Percentiles rank a stretch among this genome's conserved stretches.
These are phyloP conservation scores for Drosophila cracens DNA, from an alignment of 2,888 invertebrate species.

Conservation along the genomic window DNA sequence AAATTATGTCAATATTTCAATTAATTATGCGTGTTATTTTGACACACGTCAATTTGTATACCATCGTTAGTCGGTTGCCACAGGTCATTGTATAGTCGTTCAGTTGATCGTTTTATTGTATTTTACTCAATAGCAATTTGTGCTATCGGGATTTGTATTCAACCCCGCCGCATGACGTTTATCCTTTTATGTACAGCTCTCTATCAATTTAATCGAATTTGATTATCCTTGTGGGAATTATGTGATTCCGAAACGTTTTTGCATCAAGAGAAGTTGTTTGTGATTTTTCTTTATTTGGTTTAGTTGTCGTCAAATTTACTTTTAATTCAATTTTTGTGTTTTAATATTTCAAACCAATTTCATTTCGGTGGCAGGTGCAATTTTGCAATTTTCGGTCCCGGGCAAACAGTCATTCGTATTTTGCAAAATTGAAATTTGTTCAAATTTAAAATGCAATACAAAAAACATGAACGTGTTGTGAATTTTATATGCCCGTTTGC, in stretches of 20 bases:
- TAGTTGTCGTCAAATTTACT: slow-evolving; percentile 29
- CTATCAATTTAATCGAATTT: slow-evolving; percentile 70
- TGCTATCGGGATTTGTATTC: slow-evolving; percentile 33
- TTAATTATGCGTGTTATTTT: neutral
- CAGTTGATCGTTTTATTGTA: neutral
- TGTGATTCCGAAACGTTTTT: slow-evolving; percentile 32
- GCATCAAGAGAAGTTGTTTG: slow-evolving; percentile 3
- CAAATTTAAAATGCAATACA: slow-evolving; percentile 53
- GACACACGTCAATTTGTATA: neutral
- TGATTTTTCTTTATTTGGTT: neutral
- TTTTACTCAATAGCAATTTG: slow-evolving; percentile 19
- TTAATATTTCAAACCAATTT: slow-evolving; percentile 43
- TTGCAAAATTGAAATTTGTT: slow-evolving; percentile 69
- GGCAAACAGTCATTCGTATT: slow-evolving; percentile 26
- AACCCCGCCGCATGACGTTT: slow-evolving; percentile 25
- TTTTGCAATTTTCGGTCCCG: slow-evolving; percentile 26
- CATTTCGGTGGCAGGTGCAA: slow-evolving; percentile 35
- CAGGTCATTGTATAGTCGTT: slow-evolving; percentile 16
- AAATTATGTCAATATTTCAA: neutral
- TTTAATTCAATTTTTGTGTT: slow-evolving; percentile 57
- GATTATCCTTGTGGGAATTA: slow-evolving; percentile 56
- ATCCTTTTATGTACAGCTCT: slow-evolving; percentile 27
- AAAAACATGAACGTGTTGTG: slow-evolving; percentile 45
- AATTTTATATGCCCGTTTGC: slow-evolving; percentile 33
- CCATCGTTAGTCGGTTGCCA: neutral